Base-by-base conservation (phyloP, 2,113 vertebrate genomes). In the Taxidea taxus region DNA sequence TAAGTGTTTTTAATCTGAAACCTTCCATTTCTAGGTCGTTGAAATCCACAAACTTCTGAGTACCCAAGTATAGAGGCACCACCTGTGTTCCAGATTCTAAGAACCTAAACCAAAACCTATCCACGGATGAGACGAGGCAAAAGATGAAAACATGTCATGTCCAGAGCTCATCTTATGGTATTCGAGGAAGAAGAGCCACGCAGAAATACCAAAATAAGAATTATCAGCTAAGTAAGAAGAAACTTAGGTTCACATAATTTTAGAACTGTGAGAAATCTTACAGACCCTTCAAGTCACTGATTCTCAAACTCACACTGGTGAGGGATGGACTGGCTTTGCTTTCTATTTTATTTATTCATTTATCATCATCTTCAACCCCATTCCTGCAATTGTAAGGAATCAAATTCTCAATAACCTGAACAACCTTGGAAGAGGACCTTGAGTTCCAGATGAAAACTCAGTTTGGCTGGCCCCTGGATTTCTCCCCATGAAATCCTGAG, bases 1-100 rank as follows among this genome's bases (percentile, higher is more conserved):
- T 29, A 51, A 96, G 74, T 90, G 39, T 87, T 96, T 96, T 92
- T 25, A 4, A 74, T 23, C 68, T 92, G 64, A 94, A 96, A 60
- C 13, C 56, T 39, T 42, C 25, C 34, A 72, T 92, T 97, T 95
- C 66, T 37, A 72, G 77, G 34, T 23, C 31, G 8, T 29, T 11
- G 25, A 62, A 85, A 66, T 6, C 4, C 37, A 82, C 27, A 56
- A 13, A 56, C 21, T 74, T 92, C 62, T 66, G 58, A 78, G 56
- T 39, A 27, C 20, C 68, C 5, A 56, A 37, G 10, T 60, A 29
- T 9, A 31, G 56, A 34, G 23, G 7, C 5, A 39, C 10, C 66
- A 44, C 7, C 54, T 23, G 56, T 12, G 3, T 58, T 51, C 49
- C 9, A 51, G 82, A 16, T 14, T 29, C 54, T 39, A 18, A 34